Conservation (phyloP, 2,797 vertebrate genomes). For the Anas georgica region DNA sequence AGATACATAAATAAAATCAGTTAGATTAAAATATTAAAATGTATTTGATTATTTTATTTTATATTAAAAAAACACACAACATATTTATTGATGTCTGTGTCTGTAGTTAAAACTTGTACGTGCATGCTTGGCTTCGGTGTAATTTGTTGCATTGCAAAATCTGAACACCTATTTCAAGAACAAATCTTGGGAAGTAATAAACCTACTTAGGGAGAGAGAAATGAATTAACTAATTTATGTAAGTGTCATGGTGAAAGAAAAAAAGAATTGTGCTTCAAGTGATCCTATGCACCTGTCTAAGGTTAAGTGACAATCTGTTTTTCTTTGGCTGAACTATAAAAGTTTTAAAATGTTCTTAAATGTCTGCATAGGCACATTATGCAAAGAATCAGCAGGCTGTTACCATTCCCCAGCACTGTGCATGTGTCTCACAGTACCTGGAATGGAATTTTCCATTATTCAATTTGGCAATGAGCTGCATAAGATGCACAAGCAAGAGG, state of each 20-base stretch:
- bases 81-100: neutral
- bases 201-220: neutral
- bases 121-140: neutral
- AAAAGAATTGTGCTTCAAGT: neutral
- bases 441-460: neutral
- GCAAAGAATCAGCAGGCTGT: neutral
- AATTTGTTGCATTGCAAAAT: neutral
- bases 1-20: neutral
- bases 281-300: accelerated
- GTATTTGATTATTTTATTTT: neutral
- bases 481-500: neutral
- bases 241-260: neutral
- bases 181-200: neutral
- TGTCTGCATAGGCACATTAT: neutral
- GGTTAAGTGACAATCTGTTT: neutral
- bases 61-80: neutral
- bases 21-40: neutral
- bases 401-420: neutral
- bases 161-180: neutral
- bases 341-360: neutral
- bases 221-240: neutral
- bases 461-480: neutral
- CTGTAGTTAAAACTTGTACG: neutral
- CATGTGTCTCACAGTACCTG: accelerated
- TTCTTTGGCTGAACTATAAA: neutral